Base-by-base conservation (phyloP, 2,888 invertebrate genomes). In the Eledone cirrhosa region DNA sequence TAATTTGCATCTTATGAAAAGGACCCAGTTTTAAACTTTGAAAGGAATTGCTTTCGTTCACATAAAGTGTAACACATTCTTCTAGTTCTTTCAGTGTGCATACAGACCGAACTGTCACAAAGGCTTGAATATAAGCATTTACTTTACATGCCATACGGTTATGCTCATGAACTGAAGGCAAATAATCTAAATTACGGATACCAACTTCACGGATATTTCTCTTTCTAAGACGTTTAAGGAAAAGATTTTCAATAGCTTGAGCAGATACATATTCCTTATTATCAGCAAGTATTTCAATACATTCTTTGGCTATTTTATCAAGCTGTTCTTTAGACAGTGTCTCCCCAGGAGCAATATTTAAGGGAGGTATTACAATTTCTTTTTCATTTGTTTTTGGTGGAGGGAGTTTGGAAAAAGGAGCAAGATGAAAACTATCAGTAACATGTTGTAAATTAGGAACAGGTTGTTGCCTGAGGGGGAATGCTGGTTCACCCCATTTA, bases 121-220 rank as follows among this genome's bases (percentile, higher is more conserved):
- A 89, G 5, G 85, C 87, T 69, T 89, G 84, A n/a, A 89, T 83
- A 78, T 87, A 88, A 2, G 86, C 85, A 83, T 88, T 89, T 31
- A 85, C 85, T 75, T 84, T 84, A 47, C 83, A 80, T 13, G 86
- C 77, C 41, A 83, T 53, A 5, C 88, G 83, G 41, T 83, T 82
- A 24, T 86, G 85, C 41, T 89, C 86, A 77, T 84, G 83, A n/a
- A 88, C 82, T 77, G 85, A 85, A 11, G 78, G 77, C 33, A 88
- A 80, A 2, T 85, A 80, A 16, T 85, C 77, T 81, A 81, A 77
- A 82, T 84, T 72, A 47, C 79, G 78, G 5, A 82, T 14, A 80
- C 83, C 47, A 82, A 80, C 11, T 80, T 80, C 77, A 29, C 14
- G 24, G 27, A 81, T 27, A 79, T 80, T 78, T 67, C 80, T 78